Base-by-base conservation (phyloP, 2,113 vertebrate species). In the Mugil cephalus region DNA sequence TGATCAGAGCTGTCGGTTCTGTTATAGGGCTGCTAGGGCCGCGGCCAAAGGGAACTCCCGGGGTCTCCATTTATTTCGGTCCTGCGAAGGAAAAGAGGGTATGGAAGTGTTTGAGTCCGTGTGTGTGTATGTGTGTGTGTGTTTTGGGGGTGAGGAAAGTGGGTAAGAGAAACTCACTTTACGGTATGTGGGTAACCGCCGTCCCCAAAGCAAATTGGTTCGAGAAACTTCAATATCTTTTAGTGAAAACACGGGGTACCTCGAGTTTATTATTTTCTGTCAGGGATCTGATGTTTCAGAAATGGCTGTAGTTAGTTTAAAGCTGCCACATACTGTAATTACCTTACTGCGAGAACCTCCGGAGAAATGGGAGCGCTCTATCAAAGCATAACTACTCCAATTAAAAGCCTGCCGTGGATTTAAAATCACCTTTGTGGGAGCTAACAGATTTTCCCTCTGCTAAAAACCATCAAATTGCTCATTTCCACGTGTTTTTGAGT, bases 261-360 rank as follows among this genome's bases (percentile, higher is more conserved):
- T 78, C 47, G 10, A 7, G 78, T 90, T 90, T 90, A 87, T 89
- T 93, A 84, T 92, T 90, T 91, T 84, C 81, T 86, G 77, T 86
- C 88, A 83, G 70, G 51, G 83, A 74, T 86, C 18, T 69, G 59
- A 82, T 73, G 51, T 82, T 85, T 77, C 67, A 81, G 19, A 85
- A 88, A 87, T 72, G 79, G 72, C 77, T 67, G 52, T 67, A 84
- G 82, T 87, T 84, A 63, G 82, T 88, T 77, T 85, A 79, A 85
- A 84, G 75, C 87, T 74, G 80, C 74, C 84, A 69, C 61, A 67
- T 64, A 50, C 72, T 81, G 85, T 90, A 86, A 89, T 87, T 87
- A 87, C 69, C 72, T 74, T 18, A 64, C 82, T 76, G 82, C 19
- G 15, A 67, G 79, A 87, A 80, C 74, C 84, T 83, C 83, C 7